Conservation (phyloP, 2,113 vertebrate species). For the Pelodiscus sinensis region DNA sequence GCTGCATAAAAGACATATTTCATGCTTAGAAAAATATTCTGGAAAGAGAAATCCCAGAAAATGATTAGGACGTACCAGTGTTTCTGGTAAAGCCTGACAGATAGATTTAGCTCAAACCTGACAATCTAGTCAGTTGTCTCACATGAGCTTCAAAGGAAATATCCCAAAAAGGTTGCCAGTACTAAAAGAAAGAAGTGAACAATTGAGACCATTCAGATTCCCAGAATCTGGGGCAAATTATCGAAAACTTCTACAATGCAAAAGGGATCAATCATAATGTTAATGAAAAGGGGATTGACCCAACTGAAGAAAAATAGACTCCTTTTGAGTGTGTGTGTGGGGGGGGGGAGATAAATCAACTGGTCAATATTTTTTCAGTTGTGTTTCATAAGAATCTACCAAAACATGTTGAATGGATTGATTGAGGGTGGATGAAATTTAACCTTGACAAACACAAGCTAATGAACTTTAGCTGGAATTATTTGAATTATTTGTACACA, state of each 20-base stretch:
- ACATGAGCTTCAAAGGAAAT: not conserved
- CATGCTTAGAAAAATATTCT: not conserved
- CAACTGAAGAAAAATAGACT: not conserved
- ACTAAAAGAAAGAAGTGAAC: not conserved
- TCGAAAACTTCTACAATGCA: not conserved
- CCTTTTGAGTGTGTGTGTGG: not conserved
- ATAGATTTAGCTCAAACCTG: not conserved
- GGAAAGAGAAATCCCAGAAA: not conserved
- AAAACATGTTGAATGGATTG: not conserved
- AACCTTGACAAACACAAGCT: not conserved
- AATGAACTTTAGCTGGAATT: not conserved
- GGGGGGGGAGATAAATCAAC: not conserved
- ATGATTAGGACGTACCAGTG: no score
- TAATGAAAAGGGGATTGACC: not conserved
- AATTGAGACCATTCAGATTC: not conserved
- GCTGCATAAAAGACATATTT: not conserved
- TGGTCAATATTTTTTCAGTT: not conserved
- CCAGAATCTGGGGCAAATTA: not conserved
- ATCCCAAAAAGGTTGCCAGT: fast-evolving
- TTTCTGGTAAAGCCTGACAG: no score
- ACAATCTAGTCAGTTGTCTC: not conserved
- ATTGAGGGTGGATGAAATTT: not conserved
- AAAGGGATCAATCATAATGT: not conserved
- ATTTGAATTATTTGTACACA: not conserved
- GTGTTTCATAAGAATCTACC: not conserved